phyloP scores from a whole-genome alignment of 2,113 vertebrate genomes.

The Ictidomys tridecemlineatus region DNA sequence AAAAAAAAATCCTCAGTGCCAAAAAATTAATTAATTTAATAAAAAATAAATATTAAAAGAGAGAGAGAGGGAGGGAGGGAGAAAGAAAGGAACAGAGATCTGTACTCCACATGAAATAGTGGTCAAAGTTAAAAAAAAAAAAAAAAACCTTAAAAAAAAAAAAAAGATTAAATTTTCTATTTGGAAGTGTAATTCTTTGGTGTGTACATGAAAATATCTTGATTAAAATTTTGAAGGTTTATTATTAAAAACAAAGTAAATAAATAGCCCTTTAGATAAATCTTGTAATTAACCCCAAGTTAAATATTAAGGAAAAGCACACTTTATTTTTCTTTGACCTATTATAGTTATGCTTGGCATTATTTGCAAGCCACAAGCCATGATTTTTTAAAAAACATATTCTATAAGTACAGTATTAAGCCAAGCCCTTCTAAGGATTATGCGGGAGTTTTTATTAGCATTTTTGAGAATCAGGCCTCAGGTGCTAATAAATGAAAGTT shows the following conservation, averaged over 20 bases:
- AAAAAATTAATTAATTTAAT: too few species aligned
- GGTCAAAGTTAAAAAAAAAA: neutral
- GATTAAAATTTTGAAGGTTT: constrained; percentile 73
- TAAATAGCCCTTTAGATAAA: constrained; percentile 71
- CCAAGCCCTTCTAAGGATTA: constrained; percentile 63
- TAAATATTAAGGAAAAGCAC: constrained; percentile 72
- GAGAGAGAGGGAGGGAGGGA: too few species aligned
- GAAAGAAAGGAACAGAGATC: neutral
- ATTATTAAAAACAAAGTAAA: constrained; percentile 64
- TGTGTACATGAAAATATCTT: constrained; percentile 35
- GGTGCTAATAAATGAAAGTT: constrained; percentile 73
- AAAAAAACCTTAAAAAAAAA: too few species aligned
- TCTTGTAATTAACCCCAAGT: constrained; percentile 62
- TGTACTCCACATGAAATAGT: neutral
- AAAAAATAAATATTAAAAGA: too few species aligned
- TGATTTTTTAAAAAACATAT: constrained; percentile 36
- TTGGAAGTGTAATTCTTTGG: constrained; percentile 6
- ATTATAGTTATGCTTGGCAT: constrained; percentile 51
- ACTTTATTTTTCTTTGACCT: constrained; percentile 68
- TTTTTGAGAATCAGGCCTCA: constrained; percentile 81
- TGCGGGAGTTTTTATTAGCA: constrained; percentile 65
- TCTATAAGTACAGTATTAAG: constrained; percentile 60
- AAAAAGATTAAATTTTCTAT: neutral
- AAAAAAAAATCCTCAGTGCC: too few species aligned
- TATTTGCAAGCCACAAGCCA: constrained; percentile 74